Evolutionary conservation across 1,140 invertebrate genomes (phyloP).

Genomic region (Scaptomyza graminum): DNA sequence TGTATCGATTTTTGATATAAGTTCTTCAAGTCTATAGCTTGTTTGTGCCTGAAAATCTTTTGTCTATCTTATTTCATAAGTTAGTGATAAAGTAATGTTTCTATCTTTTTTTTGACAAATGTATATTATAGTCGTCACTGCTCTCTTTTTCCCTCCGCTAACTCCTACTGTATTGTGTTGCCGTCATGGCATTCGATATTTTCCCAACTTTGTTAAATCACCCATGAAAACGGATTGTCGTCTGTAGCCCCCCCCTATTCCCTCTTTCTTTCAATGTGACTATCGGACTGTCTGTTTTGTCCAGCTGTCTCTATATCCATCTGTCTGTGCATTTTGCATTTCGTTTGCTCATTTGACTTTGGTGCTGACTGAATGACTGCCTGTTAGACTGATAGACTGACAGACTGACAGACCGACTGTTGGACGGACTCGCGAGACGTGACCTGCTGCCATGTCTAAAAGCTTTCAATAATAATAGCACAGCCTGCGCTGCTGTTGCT

Average conservation of each 20-base stretch:
- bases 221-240: slow-evolving; percentile 80
- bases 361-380: slow-evolving; percentile 43
- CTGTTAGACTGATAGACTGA: slow-evolving; percentile 19
- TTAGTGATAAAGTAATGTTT: background rate
- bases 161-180: slow-evolving; percentile 19
- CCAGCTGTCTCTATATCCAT: slow-evolving; percentile 6
- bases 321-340: slow-evolving; percentile 61
- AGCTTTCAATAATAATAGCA: slow-evolving; percentile 76
- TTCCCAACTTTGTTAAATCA: slow-evolving; percentile 75
- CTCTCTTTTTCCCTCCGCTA: slow-evolving; percentile 3
- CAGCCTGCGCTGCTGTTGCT: slow-evolving; percentile 1
- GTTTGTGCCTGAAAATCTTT: no score
- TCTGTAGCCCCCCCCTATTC: slow-evolving; percentile 36
- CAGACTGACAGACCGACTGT: slow-evolving; percentile 9
- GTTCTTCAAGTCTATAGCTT: no score
- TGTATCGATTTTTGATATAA: no score
- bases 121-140: slow-evolving; percentile 12
- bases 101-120: background rate
- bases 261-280: background rate
- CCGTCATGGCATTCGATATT: slow-evolving; percentile 47
- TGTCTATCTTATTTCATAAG: no score
- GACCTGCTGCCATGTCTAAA: slow-evolving; percentile 75
- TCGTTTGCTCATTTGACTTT: slow-evolving; percentile 74
- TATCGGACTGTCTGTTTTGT: background rate
- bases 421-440: slow-evolving; percentile 46